Base-by-base conservation (phyloP, 2,888 invertebrate species). In the Chirona hameri region DNA sequence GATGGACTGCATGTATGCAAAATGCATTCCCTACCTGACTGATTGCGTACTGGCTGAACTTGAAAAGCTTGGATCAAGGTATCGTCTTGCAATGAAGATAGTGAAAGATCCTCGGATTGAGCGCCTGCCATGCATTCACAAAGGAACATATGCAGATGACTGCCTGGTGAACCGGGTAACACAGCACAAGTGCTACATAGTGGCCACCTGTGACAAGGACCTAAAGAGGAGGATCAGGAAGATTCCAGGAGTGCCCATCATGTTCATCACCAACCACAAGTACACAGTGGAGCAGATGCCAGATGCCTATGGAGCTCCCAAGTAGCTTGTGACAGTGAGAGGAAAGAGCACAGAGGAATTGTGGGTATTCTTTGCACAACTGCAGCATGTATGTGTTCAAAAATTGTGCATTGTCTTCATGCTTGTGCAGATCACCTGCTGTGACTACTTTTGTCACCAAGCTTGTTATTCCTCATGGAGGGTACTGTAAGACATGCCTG, bases 1-100 rank as follows among this genome's bases (percentile, higher is more conserved):
- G 96, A 99, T 99, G 98, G 98, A 99, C 87, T 99, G 99, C 88
- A 90, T 99, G 12, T 98, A 98, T 89, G 99, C 99, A 0, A 99
- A 99, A 89, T 91, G 92, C 88, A 95, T 96, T 86, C 99, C 99
- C 0, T 99, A 99, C 87, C 93, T 99, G 83, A 98, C 99, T 0
- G 99, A 99, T 87, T 99, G 99, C 90, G 99, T 99, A 0, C 90
- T 98, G 87, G 99, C 93, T 24, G 99, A 99, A 88, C 90, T 99
- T 87, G 99, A 99, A 87, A 99, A 99, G 88, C 91, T 99, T 79
- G 99, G 99, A 0, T 92, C 93, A 84, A 98, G 97, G 87, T 99
- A 97, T 88, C 93, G 96, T 88, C 93, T 99, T 81, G 99, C 99
- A 0, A 89, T 99, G 85, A 93, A 94, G 87, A 97, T 99, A 84